These are phyloP conservation scores for Sparus aurata DNA, from an alignment of 2,797 vertebrate species.

Conservation along the genomic window DNA sequence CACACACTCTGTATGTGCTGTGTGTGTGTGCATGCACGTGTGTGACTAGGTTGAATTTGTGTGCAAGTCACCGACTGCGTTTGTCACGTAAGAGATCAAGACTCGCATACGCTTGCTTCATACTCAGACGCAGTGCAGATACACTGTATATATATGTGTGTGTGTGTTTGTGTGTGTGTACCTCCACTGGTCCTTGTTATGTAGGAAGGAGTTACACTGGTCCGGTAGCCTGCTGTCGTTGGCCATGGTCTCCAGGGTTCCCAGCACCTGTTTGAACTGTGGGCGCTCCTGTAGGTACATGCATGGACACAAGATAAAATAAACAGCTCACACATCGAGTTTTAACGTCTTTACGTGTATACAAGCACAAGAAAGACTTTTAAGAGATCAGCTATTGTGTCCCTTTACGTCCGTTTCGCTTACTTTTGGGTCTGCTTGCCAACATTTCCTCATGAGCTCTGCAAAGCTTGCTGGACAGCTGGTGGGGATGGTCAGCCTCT, in stretches of 20 bases:
- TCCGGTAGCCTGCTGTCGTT: constrained; percentile 95
- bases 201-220: constrained; percentile 98
- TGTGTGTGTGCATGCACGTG: constrained; percentile 13
- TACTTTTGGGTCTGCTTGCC: constrained; percentile 97
- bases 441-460: constrained; percentile 95
- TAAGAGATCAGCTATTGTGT: not conserved
- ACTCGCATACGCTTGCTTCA: constrained; percentile 3
- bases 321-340: not conserved
- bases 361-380: not conserved
- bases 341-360: constrained; percentile 12
- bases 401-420: not conserved
- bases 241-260: constrained; percentile 95
- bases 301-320: constrained; percentile 5
- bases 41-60: constrained; percentile 12
- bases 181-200: constrained; percentile 99
- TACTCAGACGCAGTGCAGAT: constrained; percentile 31
- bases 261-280: constrained; percentile 95
- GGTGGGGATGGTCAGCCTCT: constrained; percentile 98
- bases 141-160: constrained; percentile 48
- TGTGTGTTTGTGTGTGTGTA: constrained; percentile 65
- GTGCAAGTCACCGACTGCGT: constrained; percentile 17
- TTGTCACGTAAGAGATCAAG: constrained; percentile 29
- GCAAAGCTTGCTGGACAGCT: constrained; percentile 97
- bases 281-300: constrained; percentile 90
- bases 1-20: constrained; percentile 43